Evolutionary conservation across 2,888 invertebrate genomes (phyloP).

Genomic region (Patella depressa): DNA sequence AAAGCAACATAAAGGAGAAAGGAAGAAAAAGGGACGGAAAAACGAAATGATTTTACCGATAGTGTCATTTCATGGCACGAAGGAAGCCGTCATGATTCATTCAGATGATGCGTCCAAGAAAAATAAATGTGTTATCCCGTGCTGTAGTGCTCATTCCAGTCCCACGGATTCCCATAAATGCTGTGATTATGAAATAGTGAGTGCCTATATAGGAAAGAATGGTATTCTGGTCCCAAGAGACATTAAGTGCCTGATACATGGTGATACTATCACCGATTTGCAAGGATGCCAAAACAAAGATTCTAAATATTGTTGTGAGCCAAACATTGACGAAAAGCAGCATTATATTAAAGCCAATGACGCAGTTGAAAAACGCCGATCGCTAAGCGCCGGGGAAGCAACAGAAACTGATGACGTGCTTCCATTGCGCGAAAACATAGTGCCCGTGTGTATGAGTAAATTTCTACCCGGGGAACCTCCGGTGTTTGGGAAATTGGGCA

Average conservation of each 20-base stretch:
- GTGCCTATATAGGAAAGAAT: not conserved
- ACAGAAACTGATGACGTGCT: not conserved
- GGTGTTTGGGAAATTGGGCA: not conserved
- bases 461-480: not conserved
- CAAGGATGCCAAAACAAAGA: not conserved
- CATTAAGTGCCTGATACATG: conserved; percentile 1
- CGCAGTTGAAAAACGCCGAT: not conserved
- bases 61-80: conserved; percentile 25
- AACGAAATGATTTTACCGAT: conserved; percentile 26
- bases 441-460: not conserved
- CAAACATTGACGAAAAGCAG: not conserved
- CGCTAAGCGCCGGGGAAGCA: not conserved
- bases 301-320: not conserved
- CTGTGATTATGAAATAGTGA: conserved; percentile 18
- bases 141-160: conserved; percentile 30
- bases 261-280: not conserved
- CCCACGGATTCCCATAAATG: conserved; percentile 20
- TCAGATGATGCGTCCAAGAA: conserved; percentile 6
- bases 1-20: not conserved
- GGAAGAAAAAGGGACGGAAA: conserved; percentile 8
- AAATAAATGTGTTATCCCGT: conserved; percentile 18
- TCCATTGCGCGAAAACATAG: not conserved
- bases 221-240: not conserved
- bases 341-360: not conserved
- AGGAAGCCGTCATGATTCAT: conserved; percentile 25